Base-by-base conservation (phyloP, 2,888 invertebrate genomes). In the Asteroscopus sphinx region DNA sequence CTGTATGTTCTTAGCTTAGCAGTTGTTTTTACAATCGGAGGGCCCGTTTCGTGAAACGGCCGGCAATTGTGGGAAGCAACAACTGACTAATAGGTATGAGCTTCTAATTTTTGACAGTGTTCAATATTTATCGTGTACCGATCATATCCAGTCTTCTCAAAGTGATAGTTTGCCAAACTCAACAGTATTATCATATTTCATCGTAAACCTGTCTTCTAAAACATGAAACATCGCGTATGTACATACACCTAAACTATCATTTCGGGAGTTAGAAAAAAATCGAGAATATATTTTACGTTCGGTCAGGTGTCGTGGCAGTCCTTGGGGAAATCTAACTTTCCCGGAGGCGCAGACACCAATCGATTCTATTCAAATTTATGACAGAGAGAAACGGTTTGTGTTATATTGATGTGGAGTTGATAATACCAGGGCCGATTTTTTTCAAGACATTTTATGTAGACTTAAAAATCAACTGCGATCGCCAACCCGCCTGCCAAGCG, bases 301-400 rank as follows among this genome's bases (percentile, higher is more conserved):
- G 93, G 93, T 93, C 93, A 93, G 94, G 94, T 94, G 94, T 92
- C 93, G 89, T 86, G 88, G 87, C 83, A 85, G 88, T 90, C 93
- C 90, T 91, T 80, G 73, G 93, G 94, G 93, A 94, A 94, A 94
- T 94, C 93, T 93, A 93, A 93, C 93, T 93, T 92, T 90, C 91
- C 93, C 90, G 87, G 91, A 89, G 92, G 93, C 93, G 91, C 90
- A 92, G 93, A 93, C 93, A 93, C 90, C 92, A 90, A 94, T 94
- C 93, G 93, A 93, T 94, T 94, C 93, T 92, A 93, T 93, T 93
- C 93, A 94, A 94, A 94, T 94, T 93, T 94, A 94, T 94, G 93
- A 93, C 91, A 89, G 90, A 88, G 92, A 89, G 90, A 88, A 90
- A 91, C 91, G 87, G 87, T 86, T 89, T 82, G 78, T 69, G 69